phyloP scores from a whole-genome alignment of 2,888 invertebrate species.

The Ennomos fuscantarius region DNA sequence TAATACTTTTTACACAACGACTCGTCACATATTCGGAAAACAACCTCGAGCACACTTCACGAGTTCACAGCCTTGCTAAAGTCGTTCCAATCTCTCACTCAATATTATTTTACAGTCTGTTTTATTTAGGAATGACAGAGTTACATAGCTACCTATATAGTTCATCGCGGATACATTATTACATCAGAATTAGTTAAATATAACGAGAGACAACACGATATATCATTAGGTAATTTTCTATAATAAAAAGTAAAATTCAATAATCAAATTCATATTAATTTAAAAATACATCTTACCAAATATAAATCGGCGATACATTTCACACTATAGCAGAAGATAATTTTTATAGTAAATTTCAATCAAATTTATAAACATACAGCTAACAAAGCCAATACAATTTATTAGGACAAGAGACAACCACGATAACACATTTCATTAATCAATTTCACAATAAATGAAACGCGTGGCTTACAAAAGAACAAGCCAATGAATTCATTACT shows the following conservation, averaged over 20 bases:
- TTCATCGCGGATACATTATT: background rate
- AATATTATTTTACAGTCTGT: slow-evolving; percentile 64
- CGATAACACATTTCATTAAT: too few species aligned
- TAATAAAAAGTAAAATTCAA: slow-evolving; percentile 15
- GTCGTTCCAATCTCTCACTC: slow-evolving; percentile 77
- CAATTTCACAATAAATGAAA: slow-evolving; percentile 19
- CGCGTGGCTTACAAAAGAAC: slow-evolving; percentile 8
- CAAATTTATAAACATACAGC: too few species aligned
- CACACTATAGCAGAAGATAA: too few species aligned
- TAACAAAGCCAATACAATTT: too few species aligned
- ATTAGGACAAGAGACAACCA: too few species aligned
- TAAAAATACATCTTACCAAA: too few species aligned
- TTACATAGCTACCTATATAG: slow-evolving; percentile 38
- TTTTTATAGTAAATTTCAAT: too few species aligned
- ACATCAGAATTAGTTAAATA: background rate
- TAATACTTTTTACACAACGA: slow-evolving; percentile 20
- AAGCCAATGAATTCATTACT: slow-evolving; percentile 23
- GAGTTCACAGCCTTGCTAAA: slow-evolving; percentile 82
- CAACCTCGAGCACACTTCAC: slow-evolving; percentile 68
- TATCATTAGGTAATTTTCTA: slow-evolving; percentile 13
- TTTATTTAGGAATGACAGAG: slow-evolving; percentile 75
- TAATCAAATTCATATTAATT: slow-evolving; percentile 33
- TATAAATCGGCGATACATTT: too few species aligned
- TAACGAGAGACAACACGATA: slow-evolving; percentile 14
- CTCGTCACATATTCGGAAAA: slow-evolving; percentile 43